phyloP scores from a whole-genome alignment of 2,888 invertebrate genomes.

The Nomada goodeniana region DNA sequence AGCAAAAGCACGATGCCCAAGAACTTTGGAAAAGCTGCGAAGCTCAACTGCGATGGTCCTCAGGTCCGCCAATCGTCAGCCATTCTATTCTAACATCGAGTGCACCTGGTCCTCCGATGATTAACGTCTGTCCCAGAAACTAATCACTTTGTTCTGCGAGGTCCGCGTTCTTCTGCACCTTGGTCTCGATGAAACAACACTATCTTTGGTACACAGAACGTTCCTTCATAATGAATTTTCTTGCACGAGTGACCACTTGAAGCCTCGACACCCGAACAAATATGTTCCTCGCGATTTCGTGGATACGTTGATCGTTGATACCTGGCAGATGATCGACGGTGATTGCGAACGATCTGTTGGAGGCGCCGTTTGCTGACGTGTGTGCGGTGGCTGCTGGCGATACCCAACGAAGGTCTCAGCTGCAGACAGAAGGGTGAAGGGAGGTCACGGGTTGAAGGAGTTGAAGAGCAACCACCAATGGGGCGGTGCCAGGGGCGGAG shows the following conservation, averaged over 20 bases:
- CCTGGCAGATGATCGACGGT: conserved; percentile 54
- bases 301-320: conserved; percentile 33
- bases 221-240: conserved; percentile 14
- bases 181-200: conserved; percentile 41
- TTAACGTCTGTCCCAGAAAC: neutral
- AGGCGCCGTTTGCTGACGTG: conserved; percentile 69
- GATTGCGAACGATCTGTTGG: conserved; percentile 64
- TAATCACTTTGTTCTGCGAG: conserved; percentile 8
- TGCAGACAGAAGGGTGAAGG: conserved; percentile 70
- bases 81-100: neutral
- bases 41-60: neutral
- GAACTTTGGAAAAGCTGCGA: neutral
- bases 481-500: conserved; percentile 74
- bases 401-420: conserved; percentile 68
- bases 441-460: conserved; percentile 63
- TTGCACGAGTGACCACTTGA: conserved; percentile 17
- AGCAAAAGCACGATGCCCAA: neutral
- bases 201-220: conserved; percentile 22
- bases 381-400: conserved; percentile 69
- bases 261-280: neutral
- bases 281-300: conserved; percentile 8
- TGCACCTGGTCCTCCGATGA: neutral
- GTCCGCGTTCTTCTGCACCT: neutral
- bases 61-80: neutral
- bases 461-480: conserved; percentile 62